Percentiles rank a stretch among this genome's conserved stretches.
phyloP scores from a whole-genome alignment of 2,888 invertebrate species.

The Phyllotreta striolata region DNA sequence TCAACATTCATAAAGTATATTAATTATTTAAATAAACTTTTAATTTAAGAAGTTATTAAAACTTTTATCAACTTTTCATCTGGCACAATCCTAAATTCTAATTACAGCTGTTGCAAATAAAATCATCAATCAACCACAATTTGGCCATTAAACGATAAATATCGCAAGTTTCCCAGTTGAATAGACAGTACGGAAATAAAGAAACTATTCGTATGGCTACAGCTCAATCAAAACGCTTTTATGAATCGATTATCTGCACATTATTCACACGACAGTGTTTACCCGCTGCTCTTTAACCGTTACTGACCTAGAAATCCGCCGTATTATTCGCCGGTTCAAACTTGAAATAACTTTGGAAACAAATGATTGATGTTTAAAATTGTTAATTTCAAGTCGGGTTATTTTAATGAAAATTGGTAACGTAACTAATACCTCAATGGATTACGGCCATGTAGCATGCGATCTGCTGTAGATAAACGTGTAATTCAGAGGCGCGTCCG shows the following conservation, averaged over 20 bases:
- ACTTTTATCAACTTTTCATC: too few relatives aligned
- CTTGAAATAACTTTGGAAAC: constrained; percentile 9
- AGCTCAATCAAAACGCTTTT: constrained; percentile 1
- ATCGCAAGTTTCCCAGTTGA: too few relatives aligned
- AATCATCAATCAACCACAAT: too few relatives aligned
- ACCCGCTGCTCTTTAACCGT: neutral
- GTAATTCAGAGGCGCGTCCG: constrained; percentile 1
- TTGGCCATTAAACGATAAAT: too few relatives aligned
- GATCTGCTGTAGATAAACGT: constrained; percentile 12
- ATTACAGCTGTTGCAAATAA: too few relatives aligned
- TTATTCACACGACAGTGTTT: constrained; percentile 4
- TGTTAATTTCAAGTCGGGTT: constrained; percentile 30
- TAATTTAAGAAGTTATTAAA: too few relatives aligned
- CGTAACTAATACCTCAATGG: constrained; percentile 37
- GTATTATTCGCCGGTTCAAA: constrained; percentile 1
- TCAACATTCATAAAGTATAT: too few relatives aligned
- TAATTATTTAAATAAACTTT: too few relatives aligned
- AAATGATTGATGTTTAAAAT: constrained; percentile 17
- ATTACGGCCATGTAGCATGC: constrained; percentile 33
- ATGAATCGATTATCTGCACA: constrained; percentile 7
- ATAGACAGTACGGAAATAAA: too few relatives aligned
- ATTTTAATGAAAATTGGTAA: constrained; percentile 40
- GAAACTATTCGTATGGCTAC: neutral
- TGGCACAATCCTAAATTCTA: too few relatives aligned
- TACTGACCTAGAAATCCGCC: constrained; percentile 2